Evolutionary conservation across 2,113 vertebrate species (phyloP).

Genomic region (Tychaedon coryphoeus): DNA sequence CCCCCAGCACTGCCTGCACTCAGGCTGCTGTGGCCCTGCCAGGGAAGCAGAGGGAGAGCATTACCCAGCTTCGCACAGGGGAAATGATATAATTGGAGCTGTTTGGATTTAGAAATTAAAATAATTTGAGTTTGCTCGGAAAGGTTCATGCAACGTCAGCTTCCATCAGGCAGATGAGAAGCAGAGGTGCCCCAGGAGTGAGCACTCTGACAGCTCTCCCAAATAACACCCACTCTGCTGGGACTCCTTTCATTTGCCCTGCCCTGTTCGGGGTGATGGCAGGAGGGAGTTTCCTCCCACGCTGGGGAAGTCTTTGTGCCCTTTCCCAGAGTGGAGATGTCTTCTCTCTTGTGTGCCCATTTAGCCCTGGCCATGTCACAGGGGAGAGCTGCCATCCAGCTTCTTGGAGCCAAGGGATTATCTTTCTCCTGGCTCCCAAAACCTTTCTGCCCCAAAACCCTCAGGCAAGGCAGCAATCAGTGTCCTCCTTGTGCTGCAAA

Average conservation of each 20-base stretch:
- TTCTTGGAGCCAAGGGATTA: accelerated
- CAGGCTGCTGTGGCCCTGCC: not conserved
- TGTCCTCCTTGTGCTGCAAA: not conserved
- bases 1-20: not conserved
- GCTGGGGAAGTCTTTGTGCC: not conserved
- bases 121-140: conserved; percentile 65
- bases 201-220: conserved; percentile 52
- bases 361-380: not conserved
- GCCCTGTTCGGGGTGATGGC: not conserved
- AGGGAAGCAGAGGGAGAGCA: conserved; percentile 29
- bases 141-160: conserved; percentile 67
- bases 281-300: not conserved
- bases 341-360: not conserved
- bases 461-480: not conserved
- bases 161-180: conserved; percentile 59
- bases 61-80: conserved; percentile 22
- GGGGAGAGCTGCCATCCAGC: accelerated
- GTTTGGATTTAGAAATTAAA: conserved; percentile 73
- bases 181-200: conserved; percentile 44
- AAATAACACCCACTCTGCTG: not conserved
- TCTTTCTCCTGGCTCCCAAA: not conserved
- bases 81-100: conserved; percentile 69
- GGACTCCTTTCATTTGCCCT: not conserved
- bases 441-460: not conserved
- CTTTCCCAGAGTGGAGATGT: not conserved